Evolutionary conservation across 1,140 invertebrate species (phyloP), one percentile per base, ranked within the genome.

Genomic region (Drusus annulatus): DNA sequence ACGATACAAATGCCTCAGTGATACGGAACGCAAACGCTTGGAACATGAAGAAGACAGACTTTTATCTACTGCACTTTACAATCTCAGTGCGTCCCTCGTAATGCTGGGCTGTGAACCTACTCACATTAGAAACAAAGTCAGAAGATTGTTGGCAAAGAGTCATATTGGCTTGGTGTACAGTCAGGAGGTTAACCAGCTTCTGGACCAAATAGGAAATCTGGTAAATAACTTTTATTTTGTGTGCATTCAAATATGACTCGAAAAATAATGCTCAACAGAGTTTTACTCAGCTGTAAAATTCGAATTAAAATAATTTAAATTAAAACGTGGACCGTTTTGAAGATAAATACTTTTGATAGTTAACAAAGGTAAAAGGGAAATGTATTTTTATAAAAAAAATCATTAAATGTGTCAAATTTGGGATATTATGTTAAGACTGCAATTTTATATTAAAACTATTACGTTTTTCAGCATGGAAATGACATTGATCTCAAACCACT

Each of bases 1-100:
- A 86, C 93, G 98, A 83, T 99, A 99, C 86, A 98, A 96, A 85
- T 94, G 94, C 78, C 89, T 99, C 36, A 97, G 96, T 86, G 97
- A 98, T 63, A 96, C 95, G 7, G 99, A 99, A 86, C 92, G 96
- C 50, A 99, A 99, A 89, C 91, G 98, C 4, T 88, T 99, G 25
- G 98, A 99, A 86, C 97, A 99, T 81, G 99, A 99, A 86, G 99
- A 99, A 87, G 99, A 99, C 87, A 91, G 98, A 81, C 89, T 99
- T 10, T 90, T 99, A 69, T 97, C 98, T 10, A 98, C 97, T 0
- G 94, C 99, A 89, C 90, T 99, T 16, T 99, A 99, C 87, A 99
- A 99, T 89, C 90, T 99, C 79, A 97, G 97, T 1, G 97, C 97
- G 8, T 98, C 98, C 82, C 94, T 99, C 92, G 94, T 99, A 0